A percentile compares a stretch with the other conserved stretches of the same genome.
phyloP scores from a whole-genome alignment of 2,888 invertebrate species.

The Drosophila birchii region DNA sequence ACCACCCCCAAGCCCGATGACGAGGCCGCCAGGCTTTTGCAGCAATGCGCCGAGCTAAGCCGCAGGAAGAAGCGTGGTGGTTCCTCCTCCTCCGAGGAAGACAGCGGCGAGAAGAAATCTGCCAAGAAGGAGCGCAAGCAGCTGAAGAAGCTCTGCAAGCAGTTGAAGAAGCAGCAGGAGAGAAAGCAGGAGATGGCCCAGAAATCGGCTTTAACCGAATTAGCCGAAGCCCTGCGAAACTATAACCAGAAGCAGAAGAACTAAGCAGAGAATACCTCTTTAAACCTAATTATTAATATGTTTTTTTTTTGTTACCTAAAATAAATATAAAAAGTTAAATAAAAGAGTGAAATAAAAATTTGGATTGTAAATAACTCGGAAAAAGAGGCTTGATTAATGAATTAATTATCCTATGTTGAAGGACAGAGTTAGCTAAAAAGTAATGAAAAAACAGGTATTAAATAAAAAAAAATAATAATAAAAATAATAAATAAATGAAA shows the following conservation, averaged over 20 bases:
- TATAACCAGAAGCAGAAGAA: slow-evolving; percentile 38
- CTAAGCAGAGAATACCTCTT: neutral
- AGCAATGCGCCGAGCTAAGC: slow-evolving; percentile 61
- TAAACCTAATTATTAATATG: neutral
- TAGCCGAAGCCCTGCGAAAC: slow-evolving; percentile 50
- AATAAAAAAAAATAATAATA: neutral
- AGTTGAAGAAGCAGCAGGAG: slow-evolving; percentile 56
- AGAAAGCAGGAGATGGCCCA: slow-evolving; percentile 43
- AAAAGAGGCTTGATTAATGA: neutral
- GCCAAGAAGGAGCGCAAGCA: slow-evolving; percentile 66
- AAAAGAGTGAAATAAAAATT: neutral
- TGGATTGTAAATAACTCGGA: neutral
- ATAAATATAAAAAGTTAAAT: neutral
- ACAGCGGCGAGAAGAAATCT: slow-evolving; percentile 53
- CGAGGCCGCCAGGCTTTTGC: slow-evolving; percentile 47
- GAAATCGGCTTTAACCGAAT: slow-evolving; percentile 22
- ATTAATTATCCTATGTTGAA: neutral
- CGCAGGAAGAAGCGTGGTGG: slow-evolving; percentile 56
- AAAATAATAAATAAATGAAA: too few species aligned
- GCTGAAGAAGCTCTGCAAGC: slow-evolving; percentile 69
- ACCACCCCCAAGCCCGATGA: slow-evolving; percentile 48
- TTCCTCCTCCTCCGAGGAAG: slow-evolving; percentile 58
- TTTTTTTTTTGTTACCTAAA: slow-evolving; percentile 5
- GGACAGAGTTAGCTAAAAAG: neutral
- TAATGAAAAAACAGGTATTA: neutral